phyloP scores from a whole-genome alignment of 2,888 invertebrate genomes.

The Dorcus parallelipipedus region DNA sequence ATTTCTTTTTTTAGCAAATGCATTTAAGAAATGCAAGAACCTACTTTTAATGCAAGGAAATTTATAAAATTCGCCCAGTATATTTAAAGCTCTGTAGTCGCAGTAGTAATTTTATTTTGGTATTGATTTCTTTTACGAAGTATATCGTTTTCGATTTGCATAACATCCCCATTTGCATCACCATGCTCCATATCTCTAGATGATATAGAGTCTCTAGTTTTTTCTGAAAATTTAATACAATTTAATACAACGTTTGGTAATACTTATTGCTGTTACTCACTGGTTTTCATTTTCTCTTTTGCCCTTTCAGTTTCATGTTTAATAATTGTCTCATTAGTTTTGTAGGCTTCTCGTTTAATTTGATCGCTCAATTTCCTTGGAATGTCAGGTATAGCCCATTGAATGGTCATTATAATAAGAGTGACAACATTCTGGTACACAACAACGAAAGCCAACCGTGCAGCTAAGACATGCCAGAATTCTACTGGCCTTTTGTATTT shows the following conservation, averaged over 20 bases:
- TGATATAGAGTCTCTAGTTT: conserved; percentile 12
- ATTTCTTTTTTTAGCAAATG: no score
- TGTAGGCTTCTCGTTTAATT: conserved; percentile 68
- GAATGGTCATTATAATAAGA: conserved; percentile 65
- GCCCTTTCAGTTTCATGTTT: conserved; percentile 62
- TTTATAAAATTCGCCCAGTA: no score
- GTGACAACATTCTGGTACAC: conserved; percentile 78
- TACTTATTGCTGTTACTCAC: conserved; percentile 11
- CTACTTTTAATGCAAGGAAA: no score
- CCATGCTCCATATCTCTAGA: conserved; percentile 13
- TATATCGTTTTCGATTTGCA: conserved; percentile 11
- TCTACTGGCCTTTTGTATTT: conserved; percentile 62
- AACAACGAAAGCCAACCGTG: conserved; percentile 71
- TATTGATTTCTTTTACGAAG: conserved; percentile 16
- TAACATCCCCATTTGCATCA: conserved; percentile 18
- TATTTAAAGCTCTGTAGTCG: conserved; percentile 10
- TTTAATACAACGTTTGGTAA: neutral
- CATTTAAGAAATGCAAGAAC: no score
- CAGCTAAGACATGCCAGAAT: conserved; percentile 73
- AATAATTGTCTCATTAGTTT: conserved; percentile 71
- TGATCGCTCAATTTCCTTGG: conserved; percentile 67
- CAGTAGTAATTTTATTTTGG: neutral
- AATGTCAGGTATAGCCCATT: conserved; percentile 76
- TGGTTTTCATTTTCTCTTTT: conserved; percentile 24
- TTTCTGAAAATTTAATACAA: neutral